Base-by-base conservation (phyloP, 2,113 vertebrate genomes). In the Forbesichthys agassizii region DNA sequence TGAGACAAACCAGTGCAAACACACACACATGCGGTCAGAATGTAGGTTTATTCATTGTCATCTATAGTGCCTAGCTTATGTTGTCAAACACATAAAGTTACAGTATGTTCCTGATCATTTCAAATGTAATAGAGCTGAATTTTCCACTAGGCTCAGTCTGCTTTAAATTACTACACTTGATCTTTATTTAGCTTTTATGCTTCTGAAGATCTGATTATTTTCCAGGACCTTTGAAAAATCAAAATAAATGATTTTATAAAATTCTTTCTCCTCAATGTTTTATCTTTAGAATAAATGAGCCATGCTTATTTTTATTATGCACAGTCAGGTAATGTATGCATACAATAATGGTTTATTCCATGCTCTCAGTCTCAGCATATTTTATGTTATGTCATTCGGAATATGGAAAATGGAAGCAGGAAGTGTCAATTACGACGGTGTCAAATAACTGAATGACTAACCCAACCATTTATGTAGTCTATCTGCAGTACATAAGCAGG, bases 401-500 rank as follows among this genome's bases (percentile, higher is more conserved):
- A 75, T 81, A 63, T 55, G 36, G 71, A 66, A 72, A 64, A 59
- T 74, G 12, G 51, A n/a, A 64, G 54, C 36, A 2, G 62, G 75
- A 74, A 82, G 72, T 64, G 76, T 68, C 74, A 62, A 48, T 69
- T 77, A 61, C 9, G 36, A 59, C 65, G 36, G 36, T 42, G 36
- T 42, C 36, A 42, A 42, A 42, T 42, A 42, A 42, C 36, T 6
- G 7, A 70, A 66, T 65, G 66, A 87, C 71, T 87, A 77, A 82
- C 80, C 70, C 78, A 84, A 84, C 84, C 83, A 74, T 88, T 75
- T 82, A 57, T 84, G 76, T 79, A 61, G 80, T 81, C 77, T 70
- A 58, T 73, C 65, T 80, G 81, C 88, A 75, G 87, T 84, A 83
- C 68, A 76, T 87, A 83, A 87, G 74, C 71, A 82, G 77, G 75